phyloP scores from a whole-genome alignment of 2,888 invertebrate genomes.

The Drosophila affinis region DNA sequence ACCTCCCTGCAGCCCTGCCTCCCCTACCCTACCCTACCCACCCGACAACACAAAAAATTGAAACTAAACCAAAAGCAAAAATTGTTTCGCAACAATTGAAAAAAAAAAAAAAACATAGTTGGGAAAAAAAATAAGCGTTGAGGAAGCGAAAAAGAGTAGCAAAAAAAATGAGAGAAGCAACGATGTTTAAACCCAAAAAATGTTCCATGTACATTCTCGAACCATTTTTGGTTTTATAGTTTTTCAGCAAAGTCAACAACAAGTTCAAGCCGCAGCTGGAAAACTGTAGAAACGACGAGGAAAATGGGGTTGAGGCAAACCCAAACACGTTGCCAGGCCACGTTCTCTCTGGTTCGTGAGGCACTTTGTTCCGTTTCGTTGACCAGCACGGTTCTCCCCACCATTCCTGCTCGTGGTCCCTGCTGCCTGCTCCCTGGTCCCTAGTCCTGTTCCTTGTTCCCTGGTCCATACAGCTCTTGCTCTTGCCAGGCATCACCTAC shows the following conservation, averaged over 20 bases:
- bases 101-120: constrained; percentile 50
- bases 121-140: constrained; percentile 4
- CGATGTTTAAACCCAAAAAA: constrained; percentile 35
- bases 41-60: constrained; percentile 22
- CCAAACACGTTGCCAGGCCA: constrained; percentile 46
- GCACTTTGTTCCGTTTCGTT: constrained; percentile 62
- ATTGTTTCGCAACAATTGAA: constrained; percentile 68
- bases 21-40: constrained; percentile 25
- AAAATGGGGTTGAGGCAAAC: constrained; percentile 36
- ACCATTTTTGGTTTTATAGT: constrained; percentile 44
- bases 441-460: background rate
- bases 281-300: constrained; percentile 25
- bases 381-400: constrained; percentile 31
- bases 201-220: constrained; percentile 44
- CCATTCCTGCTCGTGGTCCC: background rate
- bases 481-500: constrained; percentile 5
- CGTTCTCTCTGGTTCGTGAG: constrained; percentile 38
- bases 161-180: constrained; percentile 11
- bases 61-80: constrained; percentile 42
- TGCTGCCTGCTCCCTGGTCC: background rate
- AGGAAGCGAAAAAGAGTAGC: constrained; percentile 10
- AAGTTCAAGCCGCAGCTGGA: constrained; percentile 60
- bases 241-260: constrained; percentile 58
- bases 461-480: background rate
- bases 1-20: constrained; percentile 8